These are phyloP conservation scores for Corynorhinus townsendii DNA, from an alignment of 2,113 vertebrate genomes.

Conservation along the genomic window DNA sequence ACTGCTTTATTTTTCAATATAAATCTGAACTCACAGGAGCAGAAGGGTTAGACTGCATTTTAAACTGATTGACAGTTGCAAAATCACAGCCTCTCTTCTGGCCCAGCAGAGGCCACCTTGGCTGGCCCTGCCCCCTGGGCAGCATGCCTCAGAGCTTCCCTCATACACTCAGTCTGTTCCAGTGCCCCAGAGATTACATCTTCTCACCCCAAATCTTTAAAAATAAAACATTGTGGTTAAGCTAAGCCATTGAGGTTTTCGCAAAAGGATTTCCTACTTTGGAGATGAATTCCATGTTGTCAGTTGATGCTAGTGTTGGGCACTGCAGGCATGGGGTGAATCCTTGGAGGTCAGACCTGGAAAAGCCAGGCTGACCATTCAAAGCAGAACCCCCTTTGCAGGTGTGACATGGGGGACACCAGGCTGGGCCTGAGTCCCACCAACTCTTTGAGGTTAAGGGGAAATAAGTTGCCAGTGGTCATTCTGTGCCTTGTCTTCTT, in stretches of 20 bases:
- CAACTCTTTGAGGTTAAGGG: background rate
- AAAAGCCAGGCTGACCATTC: background rate
- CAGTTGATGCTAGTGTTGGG: background rate
- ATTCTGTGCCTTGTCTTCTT: background rate
- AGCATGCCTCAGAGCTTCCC: rapidly evolving
- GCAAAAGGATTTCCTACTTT: background rate
- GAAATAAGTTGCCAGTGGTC: background rate
- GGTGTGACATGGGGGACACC: background rate
- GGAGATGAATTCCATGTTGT: background rate
- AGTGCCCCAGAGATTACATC: background rate
- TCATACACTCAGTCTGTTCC: background rate
- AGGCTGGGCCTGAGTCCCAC: background rate
- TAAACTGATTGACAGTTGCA: background rate
- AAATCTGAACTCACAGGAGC: background rate
- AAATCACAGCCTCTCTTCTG: background rate
- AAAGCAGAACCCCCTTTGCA: background rate
- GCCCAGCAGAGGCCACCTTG: background rate
- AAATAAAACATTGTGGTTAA: background rate
- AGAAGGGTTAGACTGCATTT: background rate
- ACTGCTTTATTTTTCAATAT: background rate
- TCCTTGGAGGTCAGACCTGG: background rate
- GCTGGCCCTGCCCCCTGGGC: no score
- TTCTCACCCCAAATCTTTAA: background rate
- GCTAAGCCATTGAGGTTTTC: background rate
- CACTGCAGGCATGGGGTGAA: background rate